phyloP scores from a whole-genome alignment of 2,797 vertebrate genomes.

The Ctenosaura bakeri region DNA sequence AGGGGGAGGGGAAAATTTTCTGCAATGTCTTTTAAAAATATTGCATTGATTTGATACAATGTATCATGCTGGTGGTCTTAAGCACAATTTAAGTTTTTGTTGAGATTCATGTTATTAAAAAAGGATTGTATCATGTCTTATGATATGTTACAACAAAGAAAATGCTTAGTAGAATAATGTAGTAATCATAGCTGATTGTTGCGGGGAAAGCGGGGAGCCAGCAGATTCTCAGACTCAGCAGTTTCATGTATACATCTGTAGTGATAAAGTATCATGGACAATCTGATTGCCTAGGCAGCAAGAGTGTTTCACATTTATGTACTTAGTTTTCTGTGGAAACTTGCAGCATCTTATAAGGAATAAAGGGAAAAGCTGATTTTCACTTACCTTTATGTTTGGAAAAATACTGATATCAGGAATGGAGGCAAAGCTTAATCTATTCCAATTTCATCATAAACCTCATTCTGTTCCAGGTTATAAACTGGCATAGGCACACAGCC shows the following conservation, averaged over 20 bases:
- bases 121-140: background rate
- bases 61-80: constrained; percentile 18
- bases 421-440: background rate
- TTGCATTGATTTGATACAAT: background rate
- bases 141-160: background rate
- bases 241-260: background rate
- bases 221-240: background rate
- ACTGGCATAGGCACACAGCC: background rate
- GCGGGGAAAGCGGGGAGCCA: background rate
- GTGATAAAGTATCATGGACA: background rate
- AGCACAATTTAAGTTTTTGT: constrained; percentile 25
- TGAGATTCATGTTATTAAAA: constrained; percentile 8
- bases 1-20: constrained; percentile 21
- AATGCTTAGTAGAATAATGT: background rate
- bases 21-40: background rate
- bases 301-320: background rate
- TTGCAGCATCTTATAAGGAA: background rate
- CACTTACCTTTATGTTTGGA: background rate
- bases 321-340: background rate
- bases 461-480: background rate
- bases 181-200: background rate
- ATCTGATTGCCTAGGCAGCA: background rate
- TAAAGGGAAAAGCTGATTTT: background rate
- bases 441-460: background rate
- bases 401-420: background rate